Conservation (phyloP, 2,888 invertebrate species). For the Leucania comma region DNA sequence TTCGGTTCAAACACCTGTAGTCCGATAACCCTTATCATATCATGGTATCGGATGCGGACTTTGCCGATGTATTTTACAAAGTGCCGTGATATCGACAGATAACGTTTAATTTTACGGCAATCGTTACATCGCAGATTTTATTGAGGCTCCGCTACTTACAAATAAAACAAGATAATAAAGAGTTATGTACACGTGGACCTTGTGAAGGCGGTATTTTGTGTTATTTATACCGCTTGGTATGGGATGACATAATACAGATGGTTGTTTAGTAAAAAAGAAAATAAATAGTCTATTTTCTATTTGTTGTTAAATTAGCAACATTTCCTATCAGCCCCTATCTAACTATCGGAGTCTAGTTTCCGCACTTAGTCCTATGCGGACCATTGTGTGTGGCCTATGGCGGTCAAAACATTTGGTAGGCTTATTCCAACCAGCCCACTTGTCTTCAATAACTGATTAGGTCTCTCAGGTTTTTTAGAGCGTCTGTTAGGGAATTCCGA, state of each 20-base stretch:
- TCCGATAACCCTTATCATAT: constrained; percentile 62
- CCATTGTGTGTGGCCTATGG: no score
- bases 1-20: constrained; percentile 79
- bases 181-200: constrained; percentile 5
- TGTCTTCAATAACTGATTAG: no score
- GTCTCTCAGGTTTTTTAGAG: no score
- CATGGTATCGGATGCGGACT: constrained; percentile 58
- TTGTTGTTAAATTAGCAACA: not conserved
- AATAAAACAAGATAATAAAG: constrained; percentile 15
- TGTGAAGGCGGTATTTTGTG: not conserved
- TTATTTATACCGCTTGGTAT: not conserved
- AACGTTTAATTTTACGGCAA: constrained; percentile 44
- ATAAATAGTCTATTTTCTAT: no score
- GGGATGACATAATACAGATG: not conserved
- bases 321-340: not conserved
- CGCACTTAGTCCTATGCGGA: no score
- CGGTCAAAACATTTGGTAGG: no score
- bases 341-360: no score
- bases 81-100: constrained; percentile 50
- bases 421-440: no score
- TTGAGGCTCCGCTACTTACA: constrained; percentile 37
- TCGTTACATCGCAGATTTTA: constrained; percentile 35
- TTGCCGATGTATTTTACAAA: constrained; percentile 54
- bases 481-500: no score
- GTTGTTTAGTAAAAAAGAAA: not conserved